Percentiles rank a stretch among this genome's conserved stretches.
phyloP scores from a whole-genome alignment of 2,888 invertebrate species.

The Brachyopa scutellaris region DNA sequence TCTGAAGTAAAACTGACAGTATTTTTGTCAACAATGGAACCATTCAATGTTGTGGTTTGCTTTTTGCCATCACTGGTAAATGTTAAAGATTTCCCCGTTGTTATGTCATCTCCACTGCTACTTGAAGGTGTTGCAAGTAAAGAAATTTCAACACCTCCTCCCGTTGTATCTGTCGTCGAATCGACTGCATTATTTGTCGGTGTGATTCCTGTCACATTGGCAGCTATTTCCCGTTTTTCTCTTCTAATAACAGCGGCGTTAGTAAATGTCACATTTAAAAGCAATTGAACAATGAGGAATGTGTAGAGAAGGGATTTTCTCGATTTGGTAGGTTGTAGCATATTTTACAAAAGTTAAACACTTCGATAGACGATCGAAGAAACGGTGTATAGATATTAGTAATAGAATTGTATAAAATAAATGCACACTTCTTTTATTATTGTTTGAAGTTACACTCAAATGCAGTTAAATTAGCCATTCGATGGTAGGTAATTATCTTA shows the following conservation, averaged over 20 bases:
- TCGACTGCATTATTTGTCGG: constrained; percentile 23
- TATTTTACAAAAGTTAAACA: constrained; percentile 26
- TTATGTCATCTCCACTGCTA: neutral
- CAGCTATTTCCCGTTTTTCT: constrained; percentile 25
- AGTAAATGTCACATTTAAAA: constrained; percentile 26
- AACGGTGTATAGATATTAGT: neutral
- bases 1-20: constrained; percentile 25
- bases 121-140: neutral
- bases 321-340: constrained; percentile 28
- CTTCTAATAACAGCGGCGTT: constrained; percentile 53
- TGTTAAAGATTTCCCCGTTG: neutral
- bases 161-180: neutral
- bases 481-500: constrained; percentile 12
- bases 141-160: constrained; percentile 9
- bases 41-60: constrained; percentile 16
- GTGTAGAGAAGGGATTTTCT: constrained; percentile 6
- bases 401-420: constrained; percentile 1
- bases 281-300: constrained; percentile 20
- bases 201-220: constrained; percentile 23
- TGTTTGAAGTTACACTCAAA: constrained; percentile 3
- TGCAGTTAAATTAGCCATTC: constrained; percentile 18
- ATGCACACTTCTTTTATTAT: constrained; percentile 18
- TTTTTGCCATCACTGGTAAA: neutral
- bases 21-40: constrained; percentile 33
- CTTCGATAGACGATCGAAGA: neutral